Percentiles rank a stretch among this genome's conserved stretches.
Evolutionary conservation across 2,797 vertebrate genomes (phyloP).

Genomic region (Scyliorhinus canicula): DNA sequence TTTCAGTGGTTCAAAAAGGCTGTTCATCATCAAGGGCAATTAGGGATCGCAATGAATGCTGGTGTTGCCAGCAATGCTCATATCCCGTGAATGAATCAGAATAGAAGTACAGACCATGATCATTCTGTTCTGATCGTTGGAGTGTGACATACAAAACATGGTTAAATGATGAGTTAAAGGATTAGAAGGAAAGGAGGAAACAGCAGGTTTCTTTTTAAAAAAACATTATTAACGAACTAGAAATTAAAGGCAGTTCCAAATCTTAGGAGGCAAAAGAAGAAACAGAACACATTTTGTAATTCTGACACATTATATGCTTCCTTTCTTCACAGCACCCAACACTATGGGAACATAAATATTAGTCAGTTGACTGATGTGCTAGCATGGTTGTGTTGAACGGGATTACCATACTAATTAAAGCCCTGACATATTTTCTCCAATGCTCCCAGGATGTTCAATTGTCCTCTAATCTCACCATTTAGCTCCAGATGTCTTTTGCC

Average conservation of each 20-base stretch:
- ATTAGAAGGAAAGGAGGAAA: neutral
- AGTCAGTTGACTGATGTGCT: neutral
- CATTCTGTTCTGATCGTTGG: neutral
- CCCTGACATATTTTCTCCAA: neutral
- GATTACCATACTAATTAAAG: constrained; percentile 30
- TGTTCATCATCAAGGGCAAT: neutral
- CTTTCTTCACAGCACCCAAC: neutral
- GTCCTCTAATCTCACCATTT: constrained; percentile 34
- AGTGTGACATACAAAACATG: neutral
- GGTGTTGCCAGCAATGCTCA: neutral
- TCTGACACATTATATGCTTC: neutral
- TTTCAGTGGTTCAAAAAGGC: neutral
- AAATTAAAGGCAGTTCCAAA: neutral
- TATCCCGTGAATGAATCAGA: no score
- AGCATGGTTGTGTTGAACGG: neutral
- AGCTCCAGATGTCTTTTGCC: constrained; percentile 28
- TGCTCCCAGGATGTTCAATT: constrained; percentile 24
- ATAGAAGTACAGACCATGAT: neutral
- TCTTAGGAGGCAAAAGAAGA: neutral
- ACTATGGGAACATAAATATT: neutral
- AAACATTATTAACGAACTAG: neutral
- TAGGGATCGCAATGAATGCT: neutral
- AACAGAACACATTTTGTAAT: neutral
- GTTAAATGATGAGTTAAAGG: no score
- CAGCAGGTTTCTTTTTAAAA: neutral